Base-by-base conservation (phyloP, 2,797 vertebrate genomes). In the Xenopus petersii region DNA sequence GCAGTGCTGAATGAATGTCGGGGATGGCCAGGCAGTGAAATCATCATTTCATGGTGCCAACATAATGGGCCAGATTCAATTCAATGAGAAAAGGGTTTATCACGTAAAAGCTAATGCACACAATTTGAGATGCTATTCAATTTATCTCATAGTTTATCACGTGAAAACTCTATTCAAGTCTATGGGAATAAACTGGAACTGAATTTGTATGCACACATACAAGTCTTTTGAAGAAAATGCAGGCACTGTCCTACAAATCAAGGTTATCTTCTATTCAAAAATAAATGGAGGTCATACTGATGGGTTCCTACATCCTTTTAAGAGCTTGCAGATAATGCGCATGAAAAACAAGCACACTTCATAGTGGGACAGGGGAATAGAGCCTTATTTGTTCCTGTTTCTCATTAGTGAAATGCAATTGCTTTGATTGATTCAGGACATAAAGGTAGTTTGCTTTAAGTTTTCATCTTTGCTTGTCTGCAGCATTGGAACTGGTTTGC, bases 261-360 rank as follows among this genome's bases (percentile, higher is more conserved):
- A 78, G 75, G 70, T 78, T 78, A 78, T 78, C 75, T 73, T 24
- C 73, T 24, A 64, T 70, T 73, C 65, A 64, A 36, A 73, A 68
- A 64, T 64, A 64, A 69, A 64, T 42, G 51, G 73, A 78, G 75
- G 75, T 69, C 70, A 73, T 64, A 42, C 5, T 42, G 42, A 36
- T 73, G 42, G 62, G 58, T 73, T 68, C 51, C 12, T 15, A 67
- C 55, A 63, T 30, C 33, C 10, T n/a, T 64, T 78, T 58, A 58
- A 64, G 42, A 68, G 17, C 11, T 8, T 64, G 13, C 10, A 64
- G 71, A 73, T 70, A 66, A 75, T 64, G 24, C 24, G n/a, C 61
- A 60, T 42, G 24, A 12, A 49, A 55, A 58, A 58, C 15, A n/a
- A n/a, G 55, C 8, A 51, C 11, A 51, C 49, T 51, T 42, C 49